phyloP scores from a whole-genome alignment of 2,888 invertebrate genomes.

The Ochlodes sylvanus region DNA sequence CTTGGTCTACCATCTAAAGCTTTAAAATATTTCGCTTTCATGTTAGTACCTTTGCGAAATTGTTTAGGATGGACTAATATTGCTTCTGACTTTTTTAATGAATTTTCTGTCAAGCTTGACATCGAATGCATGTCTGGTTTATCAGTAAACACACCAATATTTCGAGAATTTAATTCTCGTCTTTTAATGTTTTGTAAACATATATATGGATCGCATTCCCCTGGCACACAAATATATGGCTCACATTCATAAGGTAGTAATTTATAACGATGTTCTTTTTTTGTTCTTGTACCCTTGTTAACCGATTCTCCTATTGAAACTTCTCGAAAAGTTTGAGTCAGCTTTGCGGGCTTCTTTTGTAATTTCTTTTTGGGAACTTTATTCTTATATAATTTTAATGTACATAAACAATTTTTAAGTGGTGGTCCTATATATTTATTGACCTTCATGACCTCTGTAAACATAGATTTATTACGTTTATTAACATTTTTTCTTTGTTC shows the following conservation, averaged over 20 bases:
- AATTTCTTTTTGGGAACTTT: constrained; percentile 11
- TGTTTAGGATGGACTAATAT: constrained; percentile 20
- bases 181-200: constrained; percentile 51
- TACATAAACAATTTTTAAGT: constrained; percentile 51
- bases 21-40: constrained; percentile 22
- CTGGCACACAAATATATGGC: constrained; percentile 41
- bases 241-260: constrained; percentile 46
- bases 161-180: constrained; percentile 40
- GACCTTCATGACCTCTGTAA: constrained; percentile 23
- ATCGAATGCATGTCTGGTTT: constrained; percentile 11
- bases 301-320: background rate
- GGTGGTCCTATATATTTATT: constrained; percentile 43
- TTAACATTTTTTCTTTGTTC: background rate
- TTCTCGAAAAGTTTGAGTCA: constrained; percentile 16
- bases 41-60: constrained; percentile 12
- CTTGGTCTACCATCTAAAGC: background rate
- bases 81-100: constrained; percentile 21
- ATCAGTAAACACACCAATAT: constrained; percentile 22
- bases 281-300: constrained; percentile 16
- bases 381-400: constrained; percentile 43
- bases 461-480: constrained; percentile 1
- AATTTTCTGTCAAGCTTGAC: constrained; percentile 37
- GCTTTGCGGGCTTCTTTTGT: background rate
- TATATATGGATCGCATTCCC: constrained; percentile 45
- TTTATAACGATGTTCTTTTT: constrained; percentile 16